Conservation (phyloP, 2,888 invertebrate species). For the Himalopsyche kuldschensis region DNA sequence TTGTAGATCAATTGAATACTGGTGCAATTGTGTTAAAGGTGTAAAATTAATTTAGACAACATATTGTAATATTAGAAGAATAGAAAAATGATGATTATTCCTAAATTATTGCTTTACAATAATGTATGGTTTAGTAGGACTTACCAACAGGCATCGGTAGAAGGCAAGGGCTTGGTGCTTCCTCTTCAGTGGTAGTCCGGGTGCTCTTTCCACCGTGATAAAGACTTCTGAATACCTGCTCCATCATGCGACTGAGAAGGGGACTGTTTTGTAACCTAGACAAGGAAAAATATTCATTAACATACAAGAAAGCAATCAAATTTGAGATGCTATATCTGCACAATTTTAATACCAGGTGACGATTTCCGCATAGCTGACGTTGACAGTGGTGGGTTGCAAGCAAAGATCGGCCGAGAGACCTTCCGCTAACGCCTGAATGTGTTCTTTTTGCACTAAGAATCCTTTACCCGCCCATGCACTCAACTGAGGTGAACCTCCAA, state of each 20-base stretch:
- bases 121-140: not conserved
- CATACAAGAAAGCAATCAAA: not conserved
- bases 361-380: conserved; percentile 19
- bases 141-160: conserved; percentile 51
- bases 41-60: not conserved
- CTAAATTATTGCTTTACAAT: not conserved
- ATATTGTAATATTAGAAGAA: not conserved
- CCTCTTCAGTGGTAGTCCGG: conserved; percentile 25
- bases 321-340: not conserved
- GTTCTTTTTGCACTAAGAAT: conserved; percentile 50
- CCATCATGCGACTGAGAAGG: conserved; percentile 56
- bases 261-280: conserved; percentile 56
- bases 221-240: conserved; percentile 58
- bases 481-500: conserved; percentile 47
- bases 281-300: not conserved
- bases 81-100: not conserved
- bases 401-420: conserved; percentile 42
- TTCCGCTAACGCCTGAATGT: conserved; percentile 55
- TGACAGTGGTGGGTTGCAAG: conserved; percentile 11
- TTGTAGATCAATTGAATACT: too few relatives aligned
- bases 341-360: conserved; percentile 16
- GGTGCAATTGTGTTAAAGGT: too few relatives aligned
- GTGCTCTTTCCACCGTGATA: conserved; percentile 44
- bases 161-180: conserved; percentile 41
- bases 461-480: conserved; percentile 53